phyloP scores from a whole-genome alignment of 2,113 vertebrate genomes.

The Regulus satrapa region DNA sequence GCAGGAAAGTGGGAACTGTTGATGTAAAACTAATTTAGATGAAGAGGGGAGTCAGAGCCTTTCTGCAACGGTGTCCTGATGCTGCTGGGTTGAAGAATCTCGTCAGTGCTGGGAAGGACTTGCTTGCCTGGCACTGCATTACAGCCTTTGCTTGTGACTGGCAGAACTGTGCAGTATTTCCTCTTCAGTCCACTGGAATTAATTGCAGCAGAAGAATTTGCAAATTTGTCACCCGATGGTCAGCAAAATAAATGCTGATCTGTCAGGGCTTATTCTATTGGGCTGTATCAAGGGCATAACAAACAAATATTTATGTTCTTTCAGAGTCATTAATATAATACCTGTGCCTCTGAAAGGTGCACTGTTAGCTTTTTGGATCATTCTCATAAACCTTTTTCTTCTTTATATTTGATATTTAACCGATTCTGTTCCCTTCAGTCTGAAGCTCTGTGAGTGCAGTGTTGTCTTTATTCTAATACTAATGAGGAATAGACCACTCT shows the following conservation, averaged over 20 bases:
- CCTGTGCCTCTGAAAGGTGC: not conserved
- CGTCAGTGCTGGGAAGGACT: not conserved
- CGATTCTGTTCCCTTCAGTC: not conserved
- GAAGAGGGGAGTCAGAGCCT: not conserved
- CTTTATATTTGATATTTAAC: not conserved
- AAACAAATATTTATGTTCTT: slow-evolving; percentile 36
- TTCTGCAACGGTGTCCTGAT: not conserved
- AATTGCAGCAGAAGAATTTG: not conserved
- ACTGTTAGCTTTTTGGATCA: not conserved
- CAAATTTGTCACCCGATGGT: slow-evolving; percentile 30
- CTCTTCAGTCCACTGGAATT: slow-evolving; percentile 34
- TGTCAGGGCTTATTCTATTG: slow-evolving; percentile 5
- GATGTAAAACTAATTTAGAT: slow-evolving; percentile 48
- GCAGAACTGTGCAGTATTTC: not conserved
- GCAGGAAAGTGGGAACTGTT: slow-evolving; percentile 37
- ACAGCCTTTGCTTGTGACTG: slow-evolving; percentile 30
- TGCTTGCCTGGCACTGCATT: not conserved
- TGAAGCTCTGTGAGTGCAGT: not conserved
- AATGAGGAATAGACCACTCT: not conserved
- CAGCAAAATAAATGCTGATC: slow-evolving; percentile 47
- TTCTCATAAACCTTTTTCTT: not conserved
- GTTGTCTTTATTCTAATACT: not conserved
- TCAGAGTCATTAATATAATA: not conserved
- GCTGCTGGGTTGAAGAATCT: not conserved
- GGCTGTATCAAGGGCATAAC: not conserved